Evolutionary conservation across 2,113 vertebrate genomes (phyloP), one percentile per base, ranked within the genome.

Genomic region (Ammodramus savannarum): DNA sequence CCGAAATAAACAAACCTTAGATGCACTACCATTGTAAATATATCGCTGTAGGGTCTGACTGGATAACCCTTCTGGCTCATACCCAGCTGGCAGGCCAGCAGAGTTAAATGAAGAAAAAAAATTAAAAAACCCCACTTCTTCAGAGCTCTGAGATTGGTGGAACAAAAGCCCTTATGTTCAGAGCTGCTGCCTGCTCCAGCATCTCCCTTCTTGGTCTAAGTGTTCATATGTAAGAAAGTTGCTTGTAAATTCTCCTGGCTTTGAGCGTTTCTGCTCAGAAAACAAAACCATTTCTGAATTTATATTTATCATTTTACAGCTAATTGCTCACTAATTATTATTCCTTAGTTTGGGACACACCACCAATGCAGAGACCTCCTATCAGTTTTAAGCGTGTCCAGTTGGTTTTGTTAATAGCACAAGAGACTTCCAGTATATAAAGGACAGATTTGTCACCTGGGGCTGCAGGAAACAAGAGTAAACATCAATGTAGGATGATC

Each of bases 41-140:
- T 49, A 93, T 95, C 21, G 4, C 96, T 82, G 91, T 95, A 91
- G 96, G 96, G 94, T 97, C 96, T 97, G 97, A 97, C 94, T 97
- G 96, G 96, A 96, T 96, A 97, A 97, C 95, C 93, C 84, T 97
- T 95, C 86, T 98, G 97, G 97, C 97, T 97, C 92, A 55, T 62
- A 89, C 97, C 92, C 97, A 98, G 95, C 92, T 97, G 96, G 95
- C 96, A 97, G 94, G 80, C 90, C 86, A 48, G 95, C 73, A 66
- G 84, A 93, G 62, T 95, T 85, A 90, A 73, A 61, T 66, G 94
- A 89, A 93, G 88, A 67, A 89, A 75, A 73, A 81, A 76, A 59
- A 88, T 71, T 87, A 71, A 91, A 73, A 73, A 88, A 66, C 44
- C 51, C 91, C 92, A 96, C 86, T 90, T 78, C 72, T 92, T 93